Evolutionary conservation across 1,140 invertebrate genomes (phyloP).

Genomic region (Steinernema khuongi): DNA sequence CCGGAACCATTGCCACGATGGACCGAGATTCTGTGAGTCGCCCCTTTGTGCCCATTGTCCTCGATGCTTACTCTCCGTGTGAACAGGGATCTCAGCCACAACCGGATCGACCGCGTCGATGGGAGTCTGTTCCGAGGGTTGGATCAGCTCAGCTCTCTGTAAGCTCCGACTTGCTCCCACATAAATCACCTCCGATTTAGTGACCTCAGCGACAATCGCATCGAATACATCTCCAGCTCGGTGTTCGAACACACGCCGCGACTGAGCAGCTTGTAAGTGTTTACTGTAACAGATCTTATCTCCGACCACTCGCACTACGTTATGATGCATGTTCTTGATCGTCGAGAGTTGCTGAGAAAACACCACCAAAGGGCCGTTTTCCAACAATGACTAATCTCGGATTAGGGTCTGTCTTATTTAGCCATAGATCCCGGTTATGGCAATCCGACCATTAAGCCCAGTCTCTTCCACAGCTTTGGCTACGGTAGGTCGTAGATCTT

Average conservation of each 20-base stretch:
- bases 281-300: too few species aligned
- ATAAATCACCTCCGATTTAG: neutral
- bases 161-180: neutral
- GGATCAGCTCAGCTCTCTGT: slow-evolving; percentile 10
- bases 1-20: neutral
- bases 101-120: neutral
- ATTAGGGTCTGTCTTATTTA: too few species aligned
- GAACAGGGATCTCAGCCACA: slow-evolving; percentile 7
- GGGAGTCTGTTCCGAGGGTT: neutral
- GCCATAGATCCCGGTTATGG: too few species aligned
- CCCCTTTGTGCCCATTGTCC: neutral
- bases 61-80: too few species aligned
- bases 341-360: too few species aligned
- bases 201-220: slow-evolving; percentile 14
- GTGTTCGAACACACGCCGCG: slow-evolving; percentile 5
- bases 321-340: too few species aligned
- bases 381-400: too few species aligned
- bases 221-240: slow-evolving; percentile 1
- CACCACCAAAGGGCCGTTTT: too few species aligned
- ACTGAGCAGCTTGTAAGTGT: neutral
- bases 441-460: too few species aligned
- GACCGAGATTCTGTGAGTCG: slow-evolving; percentile 3
- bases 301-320: too few species aligned
- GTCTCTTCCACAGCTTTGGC: too few species aligned
- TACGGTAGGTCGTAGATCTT: too few species aligned